phyloP scores from a whole-genome alignment of 2,797 vertebrate genomes.

The Macropus fuliginosus region DNA sequence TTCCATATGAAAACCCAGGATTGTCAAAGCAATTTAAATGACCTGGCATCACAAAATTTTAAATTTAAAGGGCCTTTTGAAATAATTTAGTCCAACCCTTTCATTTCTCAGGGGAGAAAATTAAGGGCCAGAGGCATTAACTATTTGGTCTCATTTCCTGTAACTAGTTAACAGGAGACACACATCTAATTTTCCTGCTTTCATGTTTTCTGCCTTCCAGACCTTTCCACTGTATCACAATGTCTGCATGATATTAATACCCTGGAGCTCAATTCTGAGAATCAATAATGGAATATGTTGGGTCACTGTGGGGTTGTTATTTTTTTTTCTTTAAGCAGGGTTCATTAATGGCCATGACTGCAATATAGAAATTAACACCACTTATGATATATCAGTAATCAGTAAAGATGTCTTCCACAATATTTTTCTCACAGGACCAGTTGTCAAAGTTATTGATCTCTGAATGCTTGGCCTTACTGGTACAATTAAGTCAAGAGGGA shows the following conservation, averaged over 20 bases:
- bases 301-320: not conserved
- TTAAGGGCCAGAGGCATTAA: not conserved
- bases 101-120: not conserved
- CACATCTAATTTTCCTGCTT: not conserved
- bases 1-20: not conserved
- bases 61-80: not conserved
- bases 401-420: not conserved
- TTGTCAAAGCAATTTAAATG: not conserved
- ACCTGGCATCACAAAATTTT: not conserved
- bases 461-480: not conserved
- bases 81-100: not conserved
- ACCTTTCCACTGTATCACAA: not conserved
- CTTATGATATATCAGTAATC: not conserved
- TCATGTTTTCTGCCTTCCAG: not conserved
- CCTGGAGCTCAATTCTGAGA: not conserved
- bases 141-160: not conserved
- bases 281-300: not conserved
- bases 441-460: not conserved
- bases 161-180: not conserved
- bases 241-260: not conserved
- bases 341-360: not conserved
- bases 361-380: not conserved
- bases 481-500: not conserved
- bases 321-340: not conserved
- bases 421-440: not conserved